phyloP scores from a whole-genome alignment of 2,113 vertebrate species.

The Cynoglossus semilaevis region DNA sequence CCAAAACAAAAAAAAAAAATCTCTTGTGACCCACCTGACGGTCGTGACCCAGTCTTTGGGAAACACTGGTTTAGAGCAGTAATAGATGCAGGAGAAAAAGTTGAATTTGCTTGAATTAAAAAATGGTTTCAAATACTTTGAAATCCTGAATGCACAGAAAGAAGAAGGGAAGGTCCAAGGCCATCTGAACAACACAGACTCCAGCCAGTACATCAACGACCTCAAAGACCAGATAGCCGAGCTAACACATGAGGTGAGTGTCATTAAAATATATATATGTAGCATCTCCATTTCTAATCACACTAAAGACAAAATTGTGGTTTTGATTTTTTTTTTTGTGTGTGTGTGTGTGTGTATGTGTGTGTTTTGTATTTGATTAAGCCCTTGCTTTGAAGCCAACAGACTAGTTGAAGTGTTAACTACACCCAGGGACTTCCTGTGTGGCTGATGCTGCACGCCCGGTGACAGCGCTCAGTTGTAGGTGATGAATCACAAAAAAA shows the following conservation, averaged over 20 bases:
- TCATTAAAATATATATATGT: no score
- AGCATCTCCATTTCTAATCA: background rate
- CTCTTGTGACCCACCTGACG: no score
- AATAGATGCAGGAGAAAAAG: no score
- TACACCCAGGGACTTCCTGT: conserved; percentile 78
- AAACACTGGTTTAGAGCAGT: no score
- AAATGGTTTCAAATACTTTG: background rate
- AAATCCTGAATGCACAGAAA: conserved; percentile 78
- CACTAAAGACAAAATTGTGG: accelerated
- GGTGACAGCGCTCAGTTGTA: conserved; percentile 10
- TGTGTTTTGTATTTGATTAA: conserved; percentile 42
- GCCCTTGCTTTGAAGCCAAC: conserved; percentile 38
- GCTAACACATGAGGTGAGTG: conserved; percentile 91
- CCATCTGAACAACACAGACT: conserved; percentile 96
- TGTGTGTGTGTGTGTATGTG: conserved; percentile 27
- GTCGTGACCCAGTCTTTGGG: no score
- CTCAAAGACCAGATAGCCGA: conserved; percentile 96
- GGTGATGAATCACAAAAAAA: background rate
- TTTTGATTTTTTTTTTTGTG: background rate
- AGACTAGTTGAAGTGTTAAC: conserved; percentile 71
- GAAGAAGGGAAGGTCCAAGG: conserved; percentile 97
- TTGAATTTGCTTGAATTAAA: no score
- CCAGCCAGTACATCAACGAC: conserved; percentile 92
- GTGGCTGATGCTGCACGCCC: conserved; percentile 25
- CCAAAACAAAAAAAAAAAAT: no score